Conservation (phyloP, 2,113 vertebrate genomes). For the Carassius auratus region DNA sequence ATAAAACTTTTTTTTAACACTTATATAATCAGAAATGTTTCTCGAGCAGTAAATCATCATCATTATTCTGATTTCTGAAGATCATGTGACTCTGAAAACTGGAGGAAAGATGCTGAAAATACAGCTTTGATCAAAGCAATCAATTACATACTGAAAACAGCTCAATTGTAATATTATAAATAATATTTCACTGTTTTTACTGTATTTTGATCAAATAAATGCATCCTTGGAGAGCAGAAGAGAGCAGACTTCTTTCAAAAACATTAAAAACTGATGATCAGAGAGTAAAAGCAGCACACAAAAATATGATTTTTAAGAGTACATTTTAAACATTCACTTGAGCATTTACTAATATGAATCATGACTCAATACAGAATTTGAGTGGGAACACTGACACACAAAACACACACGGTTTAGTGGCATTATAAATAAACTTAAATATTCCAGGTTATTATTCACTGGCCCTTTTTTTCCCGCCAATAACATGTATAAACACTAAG, state of each 20-base stretch:
- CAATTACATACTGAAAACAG: background rate
- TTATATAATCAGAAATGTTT: background rate
- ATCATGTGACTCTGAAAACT: background rate
- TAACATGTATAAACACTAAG: background rate
- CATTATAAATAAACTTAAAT: background rate
- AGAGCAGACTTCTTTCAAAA: background rate
- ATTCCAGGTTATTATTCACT: conserved; percentile 14
- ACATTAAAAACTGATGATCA: background rate
- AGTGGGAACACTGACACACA: background rate
- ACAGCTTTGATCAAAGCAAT: background rate
- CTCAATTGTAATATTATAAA: background rate
- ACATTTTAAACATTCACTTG: background rate
- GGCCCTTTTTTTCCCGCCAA: fast-evolving
- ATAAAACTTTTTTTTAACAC: background rate
- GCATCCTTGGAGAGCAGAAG: background rate
- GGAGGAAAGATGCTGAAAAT: background rate
- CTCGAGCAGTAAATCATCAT: background rate
- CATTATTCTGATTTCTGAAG: background rate
- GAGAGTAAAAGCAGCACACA: background rate
- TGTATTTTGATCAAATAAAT: background rate
- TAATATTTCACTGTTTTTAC: background rate
- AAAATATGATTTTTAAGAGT: background rate
- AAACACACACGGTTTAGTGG: background rate
- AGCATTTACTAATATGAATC: background rate
- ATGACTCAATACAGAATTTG: background rate